Base-by-base conservation (phyloP, 2,113 vertebrate genomes). In the Strigops habroptila region DNA sequence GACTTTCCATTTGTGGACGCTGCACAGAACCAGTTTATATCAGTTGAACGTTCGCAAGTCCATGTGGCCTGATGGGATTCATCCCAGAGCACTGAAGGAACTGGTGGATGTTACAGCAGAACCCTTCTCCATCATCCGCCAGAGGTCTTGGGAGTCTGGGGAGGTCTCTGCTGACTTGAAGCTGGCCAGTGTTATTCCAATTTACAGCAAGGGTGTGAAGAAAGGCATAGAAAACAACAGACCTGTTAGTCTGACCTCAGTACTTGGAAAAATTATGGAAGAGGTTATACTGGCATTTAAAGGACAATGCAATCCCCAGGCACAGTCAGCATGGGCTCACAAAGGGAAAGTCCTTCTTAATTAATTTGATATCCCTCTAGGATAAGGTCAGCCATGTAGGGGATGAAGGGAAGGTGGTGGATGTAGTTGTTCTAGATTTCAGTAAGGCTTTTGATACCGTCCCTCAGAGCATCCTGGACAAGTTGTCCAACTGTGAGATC, bases 11-110 rank as follows among this genome's bases (percentile, higher is more conserved):
- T 64, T 37, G 31, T 43, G 37, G 41, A 28, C 41, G 28, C 27
- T 49, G 48, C 23, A 37, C 41, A 77, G 63, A 16, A n/a, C 14
- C 28, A 62, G 39, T n/a, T 17, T 62, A 30, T 22, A 53, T 9
- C 19, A n/a, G 30, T 0, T 53, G n/a, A 17, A 6, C 22, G 15
- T 18, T 31, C 9, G 1, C 3, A 62, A 43, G 16, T 31, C 13
- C 23, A 10, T 18, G 46, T 19, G 46, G 13, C 28, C 39, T n/a
- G n/a, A 21, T 3, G 9, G 28, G 19, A 30, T 82, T 76, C 51
- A 74, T 19, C 31, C 33, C 39, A 62, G 49, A 49, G n/a, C 21
- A 33, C 62, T 35, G 35, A 64, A 57, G 41, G 21, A 53, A 5
- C 8, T 22, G n/a, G 18, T 0, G 3, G 48, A 27, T 49, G 21